Percentiles rank a stretch among this genome's conserved stretches.
phyloP scores from a whole-genome alignment of 2,888 invertebrate species.

The Synergus itoensis region DNA sequence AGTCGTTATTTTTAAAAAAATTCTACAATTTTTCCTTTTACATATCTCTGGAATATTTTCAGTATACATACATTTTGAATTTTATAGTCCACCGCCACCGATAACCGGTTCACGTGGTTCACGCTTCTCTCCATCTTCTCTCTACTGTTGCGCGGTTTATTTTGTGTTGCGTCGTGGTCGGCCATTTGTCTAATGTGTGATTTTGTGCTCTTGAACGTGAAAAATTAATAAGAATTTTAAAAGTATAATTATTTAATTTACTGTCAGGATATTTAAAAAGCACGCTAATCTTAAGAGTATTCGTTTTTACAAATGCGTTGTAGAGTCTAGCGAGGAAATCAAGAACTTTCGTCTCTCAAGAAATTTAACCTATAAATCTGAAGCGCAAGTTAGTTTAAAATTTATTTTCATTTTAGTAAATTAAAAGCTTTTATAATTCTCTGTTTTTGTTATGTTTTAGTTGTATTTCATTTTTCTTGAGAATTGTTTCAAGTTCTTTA shows the following conservation, averaged over 20 bases:
- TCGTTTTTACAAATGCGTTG: background rate
- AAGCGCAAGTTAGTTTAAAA: conserved; percentile 25
- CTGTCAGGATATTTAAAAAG: background rate
- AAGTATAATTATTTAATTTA: background rate
- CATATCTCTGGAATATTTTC: too few relatives aligned
- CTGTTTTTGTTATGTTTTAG: background rate
- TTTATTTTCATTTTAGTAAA: background rate
- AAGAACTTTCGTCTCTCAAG: background rate
- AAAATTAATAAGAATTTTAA: background rate
- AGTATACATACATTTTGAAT: too few relatives aligned
- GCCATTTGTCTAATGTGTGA: background rate
- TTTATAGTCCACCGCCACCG: too few relatives aligned
- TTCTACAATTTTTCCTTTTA: too few relatives aligned
- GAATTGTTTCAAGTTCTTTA: background rate
- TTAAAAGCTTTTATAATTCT: background rate
- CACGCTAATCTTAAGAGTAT: background rate
- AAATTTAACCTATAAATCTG: conserved; percentile 26
- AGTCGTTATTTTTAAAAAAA: too few relatives aligned
- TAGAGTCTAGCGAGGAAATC: background rate
- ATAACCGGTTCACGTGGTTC: too few relatives aligned
- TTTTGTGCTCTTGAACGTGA: background rate
- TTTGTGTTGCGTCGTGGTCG: background rate
- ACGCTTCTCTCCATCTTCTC: too few relatives aligned
- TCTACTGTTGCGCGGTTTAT: too few relatives aligned
- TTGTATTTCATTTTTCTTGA: background rate